Evolutionary conservation across 2,888 invertebrate genomes (phyloP).

Genomic region (Cantharis lateralis): DNA sequence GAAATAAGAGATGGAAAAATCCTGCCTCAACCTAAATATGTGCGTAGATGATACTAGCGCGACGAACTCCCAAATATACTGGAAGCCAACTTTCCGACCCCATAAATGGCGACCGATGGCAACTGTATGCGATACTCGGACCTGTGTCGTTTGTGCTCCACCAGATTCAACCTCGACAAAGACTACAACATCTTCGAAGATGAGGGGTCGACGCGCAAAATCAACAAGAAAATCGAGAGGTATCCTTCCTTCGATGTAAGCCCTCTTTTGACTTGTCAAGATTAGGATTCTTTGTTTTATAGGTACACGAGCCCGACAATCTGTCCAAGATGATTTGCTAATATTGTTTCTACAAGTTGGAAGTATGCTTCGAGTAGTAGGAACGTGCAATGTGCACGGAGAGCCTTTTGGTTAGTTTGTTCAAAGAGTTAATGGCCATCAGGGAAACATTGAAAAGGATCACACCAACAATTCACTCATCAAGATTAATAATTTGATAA

Average conservation of each 20-base stretch:
- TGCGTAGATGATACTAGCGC: not conserved
- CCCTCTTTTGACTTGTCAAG: not conserved
- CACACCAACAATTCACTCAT: conserved; percentile 46
- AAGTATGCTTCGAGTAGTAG: conserved; percentile 61
- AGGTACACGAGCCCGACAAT: conserved; percentile 62
- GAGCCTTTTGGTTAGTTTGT: conserved; percentile 54
- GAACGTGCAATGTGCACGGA: conserved; percentile 62
- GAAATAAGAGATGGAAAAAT: not conserved
- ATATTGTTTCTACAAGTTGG: conserved; percentile 62
- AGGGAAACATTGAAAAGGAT: conserved; percentile 36
- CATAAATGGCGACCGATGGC: conserved; percentile 45
- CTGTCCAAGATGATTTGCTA: conserved; percentile 65
- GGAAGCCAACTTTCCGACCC: not conserved
- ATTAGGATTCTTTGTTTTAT: conserved; percentile 35
- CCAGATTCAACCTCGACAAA: conserved; percentile 50
- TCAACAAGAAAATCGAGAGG: conserved; percentile 62
- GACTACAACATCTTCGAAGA: conserved; percentile 53
- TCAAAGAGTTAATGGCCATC: conserved; percentile 45
- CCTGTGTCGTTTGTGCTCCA: conserved; percentile 54
- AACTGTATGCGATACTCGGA: conserved; percentile 47
- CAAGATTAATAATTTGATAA: too few species aligned
- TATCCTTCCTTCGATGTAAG: conserved; percentile 63
- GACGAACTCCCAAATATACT: not conserved
- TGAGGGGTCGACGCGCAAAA: conserved; percentile 59
- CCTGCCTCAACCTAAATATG: not conserved